Evolutionary conservation across 1,140 invertebrate genomes (phyloP), one percentile per base, ranked within the genome.

Genomic region (Pseudomyrmex pallidus): DNA sequence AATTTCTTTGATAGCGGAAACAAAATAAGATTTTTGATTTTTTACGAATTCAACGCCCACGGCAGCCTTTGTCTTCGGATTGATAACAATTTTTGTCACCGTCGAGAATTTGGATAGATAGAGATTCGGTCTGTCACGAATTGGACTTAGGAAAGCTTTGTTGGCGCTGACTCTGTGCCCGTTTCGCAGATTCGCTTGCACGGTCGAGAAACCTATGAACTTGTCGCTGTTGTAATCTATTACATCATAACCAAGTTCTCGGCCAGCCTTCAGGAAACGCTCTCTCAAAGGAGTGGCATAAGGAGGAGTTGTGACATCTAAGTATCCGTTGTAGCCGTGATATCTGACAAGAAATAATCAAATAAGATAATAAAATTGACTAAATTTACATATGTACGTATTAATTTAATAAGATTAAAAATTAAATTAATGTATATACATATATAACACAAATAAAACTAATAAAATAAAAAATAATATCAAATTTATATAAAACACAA

Each of bases 151-250:
- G 90, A 96, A 97, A 0, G 96, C 96, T 92, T 96, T 96, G 0
- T 94, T 95, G 8, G 96, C 95, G 87, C 97, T 97, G 68, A 97
- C 97, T 84, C 97, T 92, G 67, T 95, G 91, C 0, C 97, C 97
- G 48, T 96, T 94, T 9, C 96, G 93, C 84, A 97, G 95, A 10
- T 96, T 97, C 1, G 96, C 96, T 93, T 96, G 97, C n/a, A 94
- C 96, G 7, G 95, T 93, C 0, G 95, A 95, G 87, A 97, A 96
- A 2, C 96, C 96, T 25, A 95, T 92, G 48, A 95, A 90, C 22
- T 94, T 92, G 86, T 95, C 95, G 22, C 96, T 96, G 85, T 96
- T 96, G 9, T 95, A 94, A 90, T 96, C 96, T 44, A 93, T 90
- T 25, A 93, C 88, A 1, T 86, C 88, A 77, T 96, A 96, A 2